These are phyloP conservation scores for Erethizon dorsatum DNA, from an alignment of 2,797 vertebrate species.

Conservation along the genomic window DNA sequence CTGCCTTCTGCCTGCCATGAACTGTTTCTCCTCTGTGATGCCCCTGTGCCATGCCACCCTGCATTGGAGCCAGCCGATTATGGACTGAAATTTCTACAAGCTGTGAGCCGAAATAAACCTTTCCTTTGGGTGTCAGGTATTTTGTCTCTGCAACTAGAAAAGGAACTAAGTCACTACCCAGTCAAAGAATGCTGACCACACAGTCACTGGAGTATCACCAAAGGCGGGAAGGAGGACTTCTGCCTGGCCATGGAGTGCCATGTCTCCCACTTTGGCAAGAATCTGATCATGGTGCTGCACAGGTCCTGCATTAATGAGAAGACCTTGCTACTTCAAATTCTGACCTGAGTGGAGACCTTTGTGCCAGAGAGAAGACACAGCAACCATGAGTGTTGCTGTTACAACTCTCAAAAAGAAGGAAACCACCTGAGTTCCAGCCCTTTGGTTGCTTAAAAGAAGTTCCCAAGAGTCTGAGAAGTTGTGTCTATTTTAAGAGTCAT, in stretches of 20 bases:
- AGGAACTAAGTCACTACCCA: background rate
- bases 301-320: slow-evolving; percentile 99
- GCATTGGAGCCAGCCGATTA: background rate
- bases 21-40: background rate
- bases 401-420: background rate
- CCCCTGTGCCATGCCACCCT: background rate
- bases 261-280: slow-evolving; percentile 97
- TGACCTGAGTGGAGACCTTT: slow-evolving; percentile 90
- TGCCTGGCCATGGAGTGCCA: slow-evolving; percentile 99
- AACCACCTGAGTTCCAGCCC: background rate
- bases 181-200: slow-evolving; percentile 89
- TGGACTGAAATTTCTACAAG: background rate
- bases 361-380: background rate
- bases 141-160: background rate
- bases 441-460: background rate
- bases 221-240: slow-evolving; percentile 99
- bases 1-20: background rate
- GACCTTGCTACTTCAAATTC: slow-evolving; percentile 97
- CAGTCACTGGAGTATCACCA: slow-evolving; percentile 98
- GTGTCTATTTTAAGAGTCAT: slow-evolving; percentile 79
- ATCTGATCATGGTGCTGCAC: slow-evolving; percentile 95
- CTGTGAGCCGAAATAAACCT: background rate
- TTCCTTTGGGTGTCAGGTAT: background rate
- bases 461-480: slow-evolving; percentile 38
- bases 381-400: background rate